A percentile compares a stretch with the other conserved stretches of the same genome.
These are phyloP conservation scores for Numenius arquata DNA, from an alignment of 2,113 vertebrate species.

Conservation along the genomic window DNA sequence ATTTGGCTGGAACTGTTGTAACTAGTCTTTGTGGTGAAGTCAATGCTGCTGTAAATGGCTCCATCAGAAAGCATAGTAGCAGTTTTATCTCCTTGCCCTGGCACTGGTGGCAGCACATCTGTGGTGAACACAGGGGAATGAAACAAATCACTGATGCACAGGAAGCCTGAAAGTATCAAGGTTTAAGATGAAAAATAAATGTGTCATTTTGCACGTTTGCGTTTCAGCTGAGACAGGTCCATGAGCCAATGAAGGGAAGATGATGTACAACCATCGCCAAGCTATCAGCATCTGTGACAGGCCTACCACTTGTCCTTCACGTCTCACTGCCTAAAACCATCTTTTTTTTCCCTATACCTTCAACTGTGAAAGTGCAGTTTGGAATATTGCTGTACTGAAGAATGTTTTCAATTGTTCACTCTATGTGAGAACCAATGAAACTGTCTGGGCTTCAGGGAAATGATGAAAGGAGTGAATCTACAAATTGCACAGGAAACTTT, in stretches of 20 bases:
- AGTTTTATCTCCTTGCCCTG: conserved; percentile 90
- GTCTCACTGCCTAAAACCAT: conserved; percentile 83
- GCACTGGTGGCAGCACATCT: conserved; percentile 86
- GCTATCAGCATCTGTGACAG: conserved; percentile 85
- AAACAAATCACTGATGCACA: conserved; percentile 66
- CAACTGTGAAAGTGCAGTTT: conserved; percentile 62
- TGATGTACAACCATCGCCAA: conserved; percentile 87
- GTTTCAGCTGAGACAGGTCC: conserved; percentile 71
- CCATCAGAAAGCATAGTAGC: conserved; percentile 98
- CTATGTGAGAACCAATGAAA: conserved; percentile 46
- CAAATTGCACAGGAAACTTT: conserved; percentile 21
- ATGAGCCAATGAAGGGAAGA: conserved; percentile 85
- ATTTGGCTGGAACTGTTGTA: conserved; percentile 94
- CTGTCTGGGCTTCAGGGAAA: conserved; percentile 36
- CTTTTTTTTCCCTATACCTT: conserved; percentile 55
- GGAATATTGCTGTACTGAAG: conserved; percentile 61
- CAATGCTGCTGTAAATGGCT: conserved; percentile 99
- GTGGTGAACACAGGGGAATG: conserved; percentile 62
- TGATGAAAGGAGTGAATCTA: conserved; percentile 45
- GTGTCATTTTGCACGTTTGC: conserved; percentile 73
- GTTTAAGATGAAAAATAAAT: conserved; percentile 75
- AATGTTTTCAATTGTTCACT: conserved; percentile 55
- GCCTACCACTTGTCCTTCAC: conserved; percentile 87
- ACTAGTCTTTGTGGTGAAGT: conserved; percentile 95
- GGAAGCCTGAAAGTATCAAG: conserved; percentile 52